Evolutionary conservation across 2,113 vertebrate species (phyloP).

Genomic region (Oenanthe oenanthe): DNA sequence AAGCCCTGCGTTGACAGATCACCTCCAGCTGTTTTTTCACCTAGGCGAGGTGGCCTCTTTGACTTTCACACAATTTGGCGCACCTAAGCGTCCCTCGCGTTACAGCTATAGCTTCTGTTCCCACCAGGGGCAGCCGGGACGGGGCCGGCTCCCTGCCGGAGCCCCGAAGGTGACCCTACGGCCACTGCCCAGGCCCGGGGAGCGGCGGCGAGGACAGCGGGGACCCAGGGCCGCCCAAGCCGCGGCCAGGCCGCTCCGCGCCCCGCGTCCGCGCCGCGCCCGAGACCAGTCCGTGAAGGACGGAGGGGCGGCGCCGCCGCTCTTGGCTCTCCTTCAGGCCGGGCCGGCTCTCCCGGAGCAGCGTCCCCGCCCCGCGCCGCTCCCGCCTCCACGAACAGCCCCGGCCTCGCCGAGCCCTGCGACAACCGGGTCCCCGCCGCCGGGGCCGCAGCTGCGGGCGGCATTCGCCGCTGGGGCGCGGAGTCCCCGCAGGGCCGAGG

Average conservation of each 20-base stretch:
- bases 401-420: background rate
- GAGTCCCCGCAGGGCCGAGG: background rate
- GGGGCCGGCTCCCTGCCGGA: background rate
- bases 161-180: background rate
- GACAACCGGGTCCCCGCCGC: background rate
- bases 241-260: background rate
- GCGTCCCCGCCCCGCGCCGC: background rate
- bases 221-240: background rate
- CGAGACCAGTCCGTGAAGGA: background rate
- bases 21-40: background rate
- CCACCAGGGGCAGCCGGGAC: background rate
- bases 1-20: background rate
- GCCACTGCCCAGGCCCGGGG: background rate
- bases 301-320: background rate
- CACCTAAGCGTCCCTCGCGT: accelerated
- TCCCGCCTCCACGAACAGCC: background rate
- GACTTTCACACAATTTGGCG: background rate
- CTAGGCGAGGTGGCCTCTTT: background rate
- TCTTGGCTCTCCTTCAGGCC: background rate
- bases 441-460: background rate
- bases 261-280: background rate
- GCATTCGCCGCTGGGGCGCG: background rate
- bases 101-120: accelerated
- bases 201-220: background rate
- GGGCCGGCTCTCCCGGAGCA: background rate